phyloP scores from a whole-genome alignment of 1,140 invertebrate genomes.

The Heliothis virescens region DNA sequence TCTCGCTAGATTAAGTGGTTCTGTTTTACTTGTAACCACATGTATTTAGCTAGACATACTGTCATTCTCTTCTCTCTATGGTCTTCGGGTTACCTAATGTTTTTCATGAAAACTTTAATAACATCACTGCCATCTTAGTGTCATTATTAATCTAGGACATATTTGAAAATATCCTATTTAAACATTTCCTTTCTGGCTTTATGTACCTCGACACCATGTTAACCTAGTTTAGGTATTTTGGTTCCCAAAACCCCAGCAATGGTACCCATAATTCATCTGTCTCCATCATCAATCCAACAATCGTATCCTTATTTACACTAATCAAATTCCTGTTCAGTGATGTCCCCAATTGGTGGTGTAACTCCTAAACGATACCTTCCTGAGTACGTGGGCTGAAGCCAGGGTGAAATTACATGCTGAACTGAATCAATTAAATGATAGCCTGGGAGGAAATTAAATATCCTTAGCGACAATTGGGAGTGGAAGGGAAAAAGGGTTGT shows the following conservation, averaged over 20 bases:
- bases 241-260: no score
- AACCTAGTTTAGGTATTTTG: no score
- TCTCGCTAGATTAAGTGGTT: background rate
- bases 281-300: slow-evolving; percentile 5
- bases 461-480: slow-evolving; percentile 18
- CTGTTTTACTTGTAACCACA: background rate
- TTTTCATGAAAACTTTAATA: no score
- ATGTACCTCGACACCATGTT: no score
- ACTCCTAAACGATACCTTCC: slow-evolving; percentile 53
- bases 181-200: no score
- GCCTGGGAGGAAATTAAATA: slow-evolving; percentile 50
- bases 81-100: no score
- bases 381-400: slow-evolving; percentile 51
- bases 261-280: background rate
- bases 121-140: no score
- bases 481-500: background rate
- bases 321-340: slow-evolving; percentile 44
- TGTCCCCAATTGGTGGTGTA: slow-evolving; percentile 53
- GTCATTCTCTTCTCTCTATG: no score
- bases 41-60: no score
- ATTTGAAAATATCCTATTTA: no score
- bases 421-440: slow-evolving; percentile 36
- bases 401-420: slow-evolving; percentile 34
- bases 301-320: slow-evolving; percentile 48
- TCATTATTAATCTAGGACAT: no score